These are phyloP conservation scores for Xestia xanthographa DNA, from an alignment of 2,888 invertebrate species.

Conservation along the genomic window DNA sequence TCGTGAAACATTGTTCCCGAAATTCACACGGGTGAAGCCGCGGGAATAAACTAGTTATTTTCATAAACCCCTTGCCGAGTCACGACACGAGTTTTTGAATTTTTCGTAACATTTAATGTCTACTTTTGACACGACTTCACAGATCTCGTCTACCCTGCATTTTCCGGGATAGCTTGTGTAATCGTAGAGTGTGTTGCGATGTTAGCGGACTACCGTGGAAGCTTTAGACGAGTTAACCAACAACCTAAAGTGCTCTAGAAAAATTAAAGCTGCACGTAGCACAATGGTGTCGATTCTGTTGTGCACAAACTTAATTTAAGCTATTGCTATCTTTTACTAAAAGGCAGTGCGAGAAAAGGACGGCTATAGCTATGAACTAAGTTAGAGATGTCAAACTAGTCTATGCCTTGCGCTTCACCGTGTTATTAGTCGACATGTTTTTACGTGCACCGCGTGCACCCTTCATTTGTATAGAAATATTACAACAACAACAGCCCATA, in stretches of 20 bases:
- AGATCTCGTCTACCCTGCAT: constrained; percentile 5
- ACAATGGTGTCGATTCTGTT: too few species aligned
- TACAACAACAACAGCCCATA: too few species aligned
- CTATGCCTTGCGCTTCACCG: too few species aligned
- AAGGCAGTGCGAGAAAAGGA: too few species aligned
- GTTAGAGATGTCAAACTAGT: too few species aligned
- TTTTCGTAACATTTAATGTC: constrained; percentile 4
- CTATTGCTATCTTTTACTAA: too few species aligned
- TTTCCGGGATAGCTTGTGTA: constrained; percentile 40
- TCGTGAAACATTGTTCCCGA: background rate
- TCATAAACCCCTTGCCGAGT: background rate
- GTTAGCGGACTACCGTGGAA: constrained; percentile 34
- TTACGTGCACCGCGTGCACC: too few species aligned
- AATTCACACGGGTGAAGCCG: background rate
- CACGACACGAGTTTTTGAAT: constrained; percentile 3
- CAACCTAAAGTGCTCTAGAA: constrained; percentile 49
- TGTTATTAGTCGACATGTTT: too few species aligned
- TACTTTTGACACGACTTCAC: constrained; percentile 9
- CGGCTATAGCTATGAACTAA: too few species aligned
- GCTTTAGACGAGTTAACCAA: constrained; percentile 43
- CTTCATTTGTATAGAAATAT: too few species aligned
- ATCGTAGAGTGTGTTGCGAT: constrained; percentile 47
- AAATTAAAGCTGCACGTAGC: constrained; percentile 39
- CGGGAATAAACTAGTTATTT: background rate
- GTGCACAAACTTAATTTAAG: too few species aligned